A percentile compares a stretch with the other conserved stretches of the same genome.
These are phyloP conservation scores for Phortica magna DNA, from an alignment of 2,888 invertebrate species.

Conservation along the genomic window DNA sequence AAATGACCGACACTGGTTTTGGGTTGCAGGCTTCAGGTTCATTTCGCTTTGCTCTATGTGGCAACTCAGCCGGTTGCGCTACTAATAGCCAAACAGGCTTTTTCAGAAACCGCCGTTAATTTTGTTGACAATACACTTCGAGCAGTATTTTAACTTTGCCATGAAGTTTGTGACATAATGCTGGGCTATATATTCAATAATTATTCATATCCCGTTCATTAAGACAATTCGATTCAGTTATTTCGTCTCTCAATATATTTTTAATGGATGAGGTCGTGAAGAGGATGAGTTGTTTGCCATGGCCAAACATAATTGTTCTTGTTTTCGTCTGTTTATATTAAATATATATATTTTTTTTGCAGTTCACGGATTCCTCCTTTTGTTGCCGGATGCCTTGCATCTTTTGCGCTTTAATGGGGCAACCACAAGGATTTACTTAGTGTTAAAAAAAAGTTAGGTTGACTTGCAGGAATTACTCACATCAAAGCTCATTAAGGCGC, in stretches of 20 bases:
- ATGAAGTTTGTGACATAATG: no score
- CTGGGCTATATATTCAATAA: no score
- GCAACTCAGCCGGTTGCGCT: constrained; percentile 46
- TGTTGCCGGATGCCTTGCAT: neutral
- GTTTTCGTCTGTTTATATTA: neutral
- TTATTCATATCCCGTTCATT: no score
- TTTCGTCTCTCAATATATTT: no score
- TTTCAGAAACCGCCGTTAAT: constrained; percentile 23
- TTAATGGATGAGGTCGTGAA: no score
- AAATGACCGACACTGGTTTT: constrained; percentile 28
- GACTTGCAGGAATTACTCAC: neutral
- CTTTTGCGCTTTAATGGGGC: neutral
- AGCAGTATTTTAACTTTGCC: neutral
- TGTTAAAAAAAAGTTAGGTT: neutral
- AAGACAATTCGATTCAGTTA: no score
- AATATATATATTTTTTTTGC: neutral
- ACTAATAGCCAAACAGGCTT: constrained; percentile 59
- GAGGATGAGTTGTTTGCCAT: no score
- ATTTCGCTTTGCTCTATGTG: constrained; percentile 3
- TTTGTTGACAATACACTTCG: constrained; percentile 1
- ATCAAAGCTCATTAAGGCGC: neutral
- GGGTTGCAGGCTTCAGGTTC: neutral
- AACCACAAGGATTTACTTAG: constrained; percentile 1
- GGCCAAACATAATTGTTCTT: neutral
- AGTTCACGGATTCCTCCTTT: neutral